Percentiles rank a stretch among this genome's conserved stretches.
phyloP scores from a whole-genome alignment of 37 sponge, comb jelly and placozoan species.

The Aphrocallistes beatrix region DNA sequence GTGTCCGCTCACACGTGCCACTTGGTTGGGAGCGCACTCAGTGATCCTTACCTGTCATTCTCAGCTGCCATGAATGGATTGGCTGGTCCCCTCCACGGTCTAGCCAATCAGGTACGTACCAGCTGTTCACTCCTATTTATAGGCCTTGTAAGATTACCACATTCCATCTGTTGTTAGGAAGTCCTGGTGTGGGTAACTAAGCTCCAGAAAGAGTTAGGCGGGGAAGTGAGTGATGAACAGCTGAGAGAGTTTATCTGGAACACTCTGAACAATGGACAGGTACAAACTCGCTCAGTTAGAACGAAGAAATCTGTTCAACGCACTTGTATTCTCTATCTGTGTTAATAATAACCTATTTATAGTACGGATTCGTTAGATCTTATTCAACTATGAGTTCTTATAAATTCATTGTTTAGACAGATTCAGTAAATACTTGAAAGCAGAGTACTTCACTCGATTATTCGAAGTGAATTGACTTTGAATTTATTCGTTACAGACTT shows the following conservation, averaged over 20 bases:
- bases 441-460: too few species aligned
- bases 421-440: too few species aligned
- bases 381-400: background rate
- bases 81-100: conserved; percentile 90
- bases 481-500: too few species aligned
- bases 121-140: background rate
- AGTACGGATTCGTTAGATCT: background rate
- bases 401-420: too few species aligned
- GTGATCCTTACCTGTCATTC: conserved; percentile 95
- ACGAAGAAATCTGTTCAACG: too few species aligned
- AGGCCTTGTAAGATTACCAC: background rate
- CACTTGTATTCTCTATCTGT: too few species aligned
- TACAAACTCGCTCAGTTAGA: conserved; percentile 15
- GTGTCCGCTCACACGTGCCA: conserved; percentile 93
- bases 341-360: too few species aligned
- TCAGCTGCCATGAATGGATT: conserved; percentile 94
- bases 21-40: conserved; percentile 83
- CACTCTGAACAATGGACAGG: conserved; percentile 83
- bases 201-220: conserved; percentile 56
- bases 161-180: conserved; percentile 37
- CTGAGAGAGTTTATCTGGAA: conserved; percentile 77
- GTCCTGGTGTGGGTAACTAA: conserved; percentile 90
- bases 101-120: conserved; percentile 58
- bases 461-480: too few species aligned
- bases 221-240: conserved; percentile 62